These are phyloP conservation scores for Phrynosoma blainvillii DNA, from an alignment of 2,113 vertebrate species.

Conservation along the genomic window DNA sequence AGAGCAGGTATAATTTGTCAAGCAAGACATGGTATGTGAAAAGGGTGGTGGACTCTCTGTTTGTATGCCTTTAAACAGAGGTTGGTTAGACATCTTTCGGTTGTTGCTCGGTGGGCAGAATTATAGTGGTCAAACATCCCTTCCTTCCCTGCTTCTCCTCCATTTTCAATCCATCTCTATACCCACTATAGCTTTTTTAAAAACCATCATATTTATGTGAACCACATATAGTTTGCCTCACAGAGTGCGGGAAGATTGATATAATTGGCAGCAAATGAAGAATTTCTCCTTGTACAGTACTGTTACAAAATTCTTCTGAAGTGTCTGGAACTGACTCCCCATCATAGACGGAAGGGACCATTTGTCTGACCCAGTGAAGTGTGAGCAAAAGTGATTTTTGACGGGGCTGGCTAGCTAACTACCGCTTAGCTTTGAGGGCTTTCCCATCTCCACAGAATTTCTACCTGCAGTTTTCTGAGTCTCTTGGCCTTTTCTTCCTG, in stretches of 20 bases:
- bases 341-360: not conserved
- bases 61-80: no score
- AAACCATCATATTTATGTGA: not conserved
- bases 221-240: not conserved
- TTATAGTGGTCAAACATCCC: not conserved
- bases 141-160: not conserved
- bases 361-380: conserved; percentile 10
- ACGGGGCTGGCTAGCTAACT: conserved; percentile 30
- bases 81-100: no score
- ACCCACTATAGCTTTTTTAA: not conserved
- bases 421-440: conserved; percentile 12
- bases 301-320: not conserved
- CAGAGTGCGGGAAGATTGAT: not conserved
- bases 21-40: no score
- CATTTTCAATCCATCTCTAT: not conserved
- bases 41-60: no score
- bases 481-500: conserved; percentile 24
- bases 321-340: not conserved
- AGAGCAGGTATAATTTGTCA: not conserved
- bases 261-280: not conserved
- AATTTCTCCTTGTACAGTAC: not conserved
- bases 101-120: not conserved
- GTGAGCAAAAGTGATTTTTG: conserved; percentile 17
- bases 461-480: conserved; percentile 17
- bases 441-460: conserved; percentile 10